Evolutionary conservation across 1,140 invertebrate genomes (phyloP), one percentile per base, ranked within the genome.

Genomic region (Amyelois transitella): DNA sequence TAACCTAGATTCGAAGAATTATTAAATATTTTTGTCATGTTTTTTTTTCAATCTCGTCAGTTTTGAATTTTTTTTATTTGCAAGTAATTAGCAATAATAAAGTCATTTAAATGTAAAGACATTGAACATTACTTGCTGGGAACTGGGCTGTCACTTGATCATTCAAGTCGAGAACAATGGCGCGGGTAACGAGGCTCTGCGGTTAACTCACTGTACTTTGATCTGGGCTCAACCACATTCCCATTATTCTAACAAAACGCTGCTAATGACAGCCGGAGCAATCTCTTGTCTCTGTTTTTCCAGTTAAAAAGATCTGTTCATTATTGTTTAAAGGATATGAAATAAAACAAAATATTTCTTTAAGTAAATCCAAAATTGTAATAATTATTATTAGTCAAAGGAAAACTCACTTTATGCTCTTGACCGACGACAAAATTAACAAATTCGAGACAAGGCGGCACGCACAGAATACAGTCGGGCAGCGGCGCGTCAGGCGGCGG

Each of bases 371-470:
- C n/a, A n/a, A n/a, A n/a, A n/a, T n/a, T n/a, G n/a, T n/a, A n/a
- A n/a, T 7, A 43, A 43, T 43, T 43, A n/a, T 7, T n/a, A 43
- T 43, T 43, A 43, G 43, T 12, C 6, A 17, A 43, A 43, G 17
- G 10, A 43, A n/a, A n/a, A n/a, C n/a, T 55, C 20, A 71, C 65
- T 21, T 60, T 55, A 24, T 68, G 38, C 18, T 59, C 21, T 18
- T 60, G 52, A 53, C 69, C 65, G 18, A 65, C 19, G 3, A 53
- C 62, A 24, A 77, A 80, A 53, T 82, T 80, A 18, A 80, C 53
- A 32, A 80, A 82, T 10, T 75, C 57, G 7, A 80, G 51, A 28
- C 66, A 53, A 5, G 66, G 57, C 1, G 79, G 79, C 12, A 77
- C 58, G 52, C 77, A 82, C 1, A 75, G 19, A 14, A 82, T 58